Evolutionary conservation across 2,797 vertebrate genomes (phyloP).

Genomic region (Chaetodon trifasciatus): DNA sequence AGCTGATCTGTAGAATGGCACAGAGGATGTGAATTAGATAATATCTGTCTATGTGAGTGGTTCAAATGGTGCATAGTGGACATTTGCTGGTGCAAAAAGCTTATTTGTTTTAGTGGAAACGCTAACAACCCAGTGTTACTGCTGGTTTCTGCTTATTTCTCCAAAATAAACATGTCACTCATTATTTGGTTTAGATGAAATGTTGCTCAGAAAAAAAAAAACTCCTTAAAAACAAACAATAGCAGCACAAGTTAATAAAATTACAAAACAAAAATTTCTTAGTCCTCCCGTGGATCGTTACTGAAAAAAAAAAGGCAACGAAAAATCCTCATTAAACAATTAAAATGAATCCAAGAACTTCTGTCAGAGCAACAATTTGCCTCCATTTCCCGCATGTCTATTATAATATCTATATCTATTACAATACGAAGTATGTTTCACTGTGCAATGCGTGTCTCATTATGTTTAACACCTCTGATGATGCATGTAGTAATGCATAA

Average conservation of each 20-base stretch:
- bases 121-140: not conserved
- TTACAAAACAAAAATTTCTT: not conserved
- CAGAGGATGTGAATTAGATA: conserved; percentile 26
- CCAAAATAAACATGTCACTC: conserved; percentile 17
- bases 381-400: not conserved
- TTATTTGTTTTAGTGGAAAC: conserved; percentile 34
- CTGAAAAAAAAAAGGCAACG: not conserved
- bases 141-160: conserved; percentile 4
- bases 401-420: not conserved
- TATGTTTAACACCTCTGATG: conserved; percentile 32
- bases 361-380: not conserved
- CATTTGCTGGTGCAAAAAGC: not conserved
- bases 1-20: conserved; percentile 26
- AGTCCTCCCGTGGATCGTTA: not conserved
- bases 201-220: too few species aligned
- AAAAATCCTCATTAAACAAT: not conserved
- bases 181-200: not conserved
- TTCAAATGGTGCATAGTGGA: conserved; percentile 7
- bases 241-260: too few species aligned
- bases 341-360: not conserved
- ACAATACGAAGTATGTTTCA: not conserved
- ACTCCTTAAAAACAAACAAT: too few species aligned
- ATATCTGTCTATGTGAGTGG: not conserved
- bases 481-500: conserved; percentile 25
- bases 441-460: conserved; percentile 20